Percentiles rank a stretch among this genome's conserved stretches.
phyloP scores from a whole-genome alignment of 2,113 vertebrate species.

The Megaptera novaeangliae region DNA sequence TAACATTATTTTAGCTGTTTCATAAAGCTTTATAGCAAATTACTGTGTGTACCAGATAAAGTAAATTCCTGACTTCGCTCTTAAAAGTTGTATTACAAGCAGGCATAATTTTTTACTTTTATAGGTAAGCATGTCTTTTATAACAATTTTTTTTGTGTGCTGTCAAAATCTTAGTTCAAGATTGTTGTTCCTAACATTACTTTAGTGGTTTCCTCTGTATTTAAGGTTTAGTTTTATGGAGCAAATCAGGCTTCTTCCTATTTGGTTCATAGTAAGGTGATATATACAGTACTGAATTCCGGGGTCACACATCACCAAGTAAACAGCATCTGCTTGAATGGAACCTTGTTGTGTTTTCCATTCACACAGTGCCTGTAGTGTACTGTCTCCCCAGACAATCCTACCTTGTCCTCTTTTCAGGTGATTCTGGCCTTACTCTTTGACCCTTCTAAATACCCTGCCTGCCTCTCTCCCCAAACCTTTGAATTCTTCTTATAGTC shows the following conservation, averaged over 20 bases:
- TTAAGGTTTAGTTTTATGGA: slow-evolving; percentile 35
- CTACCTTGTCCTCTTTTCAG: background rate
- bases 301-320: slow-evolving; percentile 22
- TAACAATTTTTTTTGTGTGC: background rate
- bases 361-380: background rate
- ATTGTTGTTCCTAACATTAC: background rate
- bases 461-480: background rate
- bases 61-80: slow-evolving; percentile 74
- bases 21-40: slow-evolving; percentile 80
- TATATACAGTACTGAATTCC: background rate
- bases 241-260: background rate
- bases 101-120: slow-evolving; percentile 60
- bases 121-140: slow-evolving; percentile 47
- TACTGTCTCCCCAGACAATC: background rate
- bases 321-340: background rate
- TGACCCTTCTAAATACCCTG: background rate
- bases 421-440: background rate
- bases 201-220: slow-evolving; percentile 19
- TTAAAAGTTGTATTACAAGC: slow-evolving; percentile 65
- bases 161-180: slow-evolving; percentile 40
- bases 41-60: slow-evolving; percentile 77
- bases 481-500: background rate
- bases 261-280: slow-evolving; percentile 40
- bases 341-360: slow-evolving; percentile 5
- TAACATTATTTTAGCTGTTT: slow-evolving; percentile 81